These are phyloP conservation scores for Nasonia vitripennis DNA, from an alignment of 1,140 invertebrate genomes.

Conservation along the genomic window DNA sequence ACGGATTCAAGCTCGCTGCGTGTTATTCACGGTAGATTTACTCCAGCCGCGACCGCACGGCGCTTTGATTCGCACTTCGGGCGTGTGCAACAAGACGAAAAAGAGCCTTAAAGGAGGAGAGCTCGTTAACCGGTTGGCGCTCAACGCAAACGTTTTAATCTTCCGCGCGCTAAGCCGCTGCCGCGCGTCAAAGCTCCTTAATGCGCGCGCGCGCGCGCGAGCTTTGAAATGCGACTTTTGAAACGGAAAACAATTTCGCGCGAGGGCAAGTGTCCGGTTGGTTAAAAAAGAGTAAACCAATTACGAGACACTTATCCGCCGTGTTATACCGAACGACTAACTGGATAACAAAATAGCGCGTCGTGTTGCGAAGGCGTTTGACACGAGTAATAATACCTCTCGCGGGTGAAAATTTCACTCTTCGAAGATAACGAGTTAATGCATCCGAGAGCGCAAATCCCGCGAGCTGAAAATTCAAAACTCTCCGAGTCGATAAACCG, in stretches of 20 bases:
- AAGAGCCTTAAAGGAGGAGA: neutral
- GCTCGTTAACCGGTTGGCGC: neutral
- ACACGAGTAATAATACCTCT: no score
- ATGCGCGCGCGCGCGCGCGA: no score
- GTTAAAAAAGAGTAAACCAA: slow-evolving; percentile 8
- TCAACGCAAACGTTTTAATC: neutral
- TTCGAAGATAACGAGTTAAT: neutral
- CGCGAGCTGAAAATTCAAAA: neutral
- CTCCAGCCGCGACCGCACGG: neutral
- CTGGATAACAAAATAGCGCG: neutral
- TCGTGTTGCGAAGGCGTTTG: no score
- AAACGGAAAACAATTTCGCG: neutral
- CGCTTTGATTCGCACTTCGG: neutral
- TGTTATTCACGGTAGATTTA: neutral
- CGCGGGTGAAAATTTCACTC: no score
- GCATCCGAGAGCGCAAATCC: neutral
- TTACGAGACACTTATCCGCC: slow-evolving; percentile 53
- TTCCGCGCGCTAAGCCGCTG: neutral
- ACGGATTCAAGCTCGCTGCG: neutral
- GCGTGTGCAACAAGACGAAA: neutral
- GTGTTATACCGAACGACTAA: neutral
- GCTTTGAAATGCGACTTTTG: neutral
- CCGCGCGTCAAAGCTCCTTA: neutral
- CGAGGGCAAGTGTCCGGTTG: no score
- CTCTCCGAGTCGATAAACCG: neutral